Base-by-base conservation (phyloP, 2,113 vertebrate genomes). In the Mugil cephalus region DNA sequence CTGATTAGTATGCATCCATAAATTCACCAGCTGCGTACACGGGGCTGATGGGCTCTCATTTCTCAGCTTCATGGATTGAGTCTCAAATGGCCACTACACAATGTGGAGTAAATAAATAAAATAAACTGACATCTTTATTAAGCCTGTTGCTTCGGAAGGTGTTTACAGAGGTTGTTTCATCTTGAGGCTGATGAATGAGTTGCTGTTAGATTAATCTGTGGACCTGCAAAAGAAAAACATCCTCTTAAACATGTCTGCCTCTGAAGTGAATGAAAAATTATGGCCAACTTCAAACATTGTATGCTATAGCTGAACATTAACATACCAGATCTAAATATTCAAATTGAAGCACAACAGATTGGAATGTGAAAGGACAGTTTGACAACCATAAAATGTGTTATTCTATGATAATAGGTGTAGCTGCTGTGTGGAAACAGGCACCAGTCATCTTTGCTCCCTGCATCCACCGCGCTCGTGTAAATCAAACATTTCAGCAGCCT, bases 81-180 rank as follows among this genome's bases (percentile, higher is more conserved):
- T 79, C 46, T 73, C 60, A 48, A 54, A 63, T 36, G 69, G 45
- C 74, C 61, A 50, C 63, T 68, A 50, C 34, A 66, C 39, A 59
- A 76, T 68, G 62, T 64, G 80, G 84, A 88, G 71, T 61, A 60
- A 88, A 89, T 89, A 82, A 70, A 85, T 91, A 84, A 87, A 86
- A 69, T 71, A 74, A 84, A 87, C 64, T 61, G 73, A 82, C 75
- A 62, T 76, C 77, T 92, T 87, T 86, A 89, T 85, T 85, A 67
- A 69, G 67, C 19, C 36, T 19, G 51, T 63, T 60, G 71, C 74
- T 82, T 69, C 68, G 17, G 61, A 79, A 56, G 12, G 54, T 56
- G 69, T 80, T 84, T 83, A 66, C 35, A 34, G 24, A 78, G 52
- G 38, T 53, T 35, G 64, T 73, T 78, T 69, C 50, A 36, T 75